Conservation (phyloP, 64 coral and sea anemone genomes). For the Dendronephthya gigantea region DNA sequence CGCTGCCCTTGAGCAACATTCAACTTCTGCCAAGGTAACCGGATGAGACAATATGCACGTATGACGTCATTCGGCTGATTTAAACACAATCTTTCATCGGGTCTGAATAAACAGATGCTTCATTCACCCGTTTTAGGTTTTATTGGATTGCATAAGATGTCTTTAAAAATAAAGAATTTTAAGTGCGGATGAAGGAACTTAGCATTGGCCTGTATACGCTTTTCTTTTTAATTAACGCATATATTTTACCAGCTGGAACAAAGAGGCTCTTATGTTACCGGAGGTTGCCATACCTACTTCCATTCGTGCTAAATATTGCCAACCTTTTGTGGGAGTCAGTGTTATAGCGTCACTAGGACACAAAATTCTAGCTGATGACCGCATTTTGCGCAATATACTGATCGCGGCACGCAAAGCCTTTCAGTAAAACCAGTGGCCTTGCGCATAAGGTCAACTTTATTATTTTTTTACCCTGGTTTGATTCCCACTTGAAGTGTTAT, state of each 20-base stretch:
- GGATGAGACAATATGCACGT: neutral
- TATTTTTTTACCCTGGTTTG: too few species aligned
- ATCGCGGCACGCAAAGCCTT: neutral
- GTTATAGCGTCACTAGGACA: neutral
- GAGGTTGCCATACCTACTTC: neutral
- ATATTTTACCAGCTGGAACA: neutral
- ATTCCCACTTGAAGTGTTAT: too few species aligned
- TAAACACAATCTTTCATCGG: neutral
- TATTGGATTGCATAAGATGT: neutral
- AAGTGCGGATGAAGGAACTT: neutral
- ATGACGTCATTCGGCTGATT: neutral
- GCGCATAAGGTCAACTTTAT: too few species aligned
- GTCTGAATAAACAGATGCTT: neutral
- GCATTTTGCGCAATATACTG: neutral
- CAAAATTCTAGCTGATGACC: neutral
- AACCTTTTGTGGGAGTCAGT: neutral
- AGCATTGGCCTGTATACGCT: neutral
- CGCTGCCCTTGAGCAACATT: neutral
- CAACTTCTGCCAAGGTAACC: neutral
- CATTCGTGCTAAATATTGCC: neutral
- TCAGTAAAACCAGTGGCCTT: too few species aligned
- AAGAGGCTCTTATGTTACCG: neutral
- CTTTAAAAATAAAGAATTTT: neutral
- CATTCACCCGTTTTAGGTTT: neutral
- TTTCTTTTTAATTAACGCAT: neutral